These are phyloP conservation scores for Dasyornis broadbenti DNA, from an alignment of 2,113 vertebrate genomes.

Conservation along the genomic window DNA sequence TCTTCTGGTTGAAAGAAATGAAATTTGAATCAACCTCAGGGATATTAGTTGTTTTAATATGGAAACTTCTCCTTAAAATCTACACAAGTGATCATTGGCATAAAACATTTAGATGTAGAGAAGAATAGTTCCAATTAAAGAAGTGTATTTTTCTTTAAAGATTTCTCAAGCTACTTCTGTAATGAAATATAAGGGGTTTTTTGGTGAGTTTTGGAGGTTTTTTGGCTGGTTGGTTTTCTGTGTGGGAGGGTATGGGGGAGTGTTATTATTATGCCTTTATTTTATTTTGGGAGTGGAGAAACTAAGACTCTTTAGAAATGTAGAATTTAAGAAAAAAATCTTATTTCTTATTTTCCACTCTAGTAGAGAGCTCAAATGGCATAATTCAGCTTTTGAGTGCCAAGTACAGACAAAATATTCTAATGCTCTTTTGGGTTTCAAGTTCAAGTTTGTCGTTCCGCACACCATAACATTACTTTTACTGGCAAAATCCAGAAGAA, in stretches of 20 bases:
- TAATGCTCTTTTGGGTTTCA: neutral
- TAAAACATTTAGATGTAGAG: neutral
- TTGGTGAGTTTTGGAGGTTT: fast-evolving
- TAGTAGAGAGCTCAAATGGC: neutral
- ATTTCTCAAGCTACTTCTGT: neutral
- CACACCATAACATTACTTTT: neutral
- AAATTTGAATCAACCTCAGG: neutral
- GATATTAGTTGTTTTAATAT: neutral
- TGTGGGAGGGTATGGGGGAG: fast-evolving
- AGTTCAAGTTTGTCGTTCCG: neutral
- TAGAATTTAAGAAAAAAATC: neutral
- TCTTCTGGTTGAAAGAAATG: neutral
- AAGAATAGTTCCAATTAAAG: neutral
- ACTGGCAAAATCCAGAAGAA: neutral
- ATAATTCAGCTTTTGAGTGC: neutral
- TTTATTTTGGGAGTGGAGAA: neutral
- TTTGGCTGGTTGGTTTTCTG: neutral
- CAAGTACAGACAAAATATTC: neutral
- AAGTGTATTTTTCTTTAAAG: neutral
- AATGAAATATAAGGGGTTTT: fast-evolving
- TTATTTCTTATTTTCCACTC: neutral
- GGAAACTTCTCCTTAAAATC: neutral
- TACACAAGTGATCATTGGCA: neutral
- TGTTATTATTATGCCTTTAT: neutral
- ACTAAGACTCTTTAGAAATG: neutral